Evolutionary conservation across 2,113 vertebrate genomes (phyloP).

Genomic region (Pipa parva): DNA sequence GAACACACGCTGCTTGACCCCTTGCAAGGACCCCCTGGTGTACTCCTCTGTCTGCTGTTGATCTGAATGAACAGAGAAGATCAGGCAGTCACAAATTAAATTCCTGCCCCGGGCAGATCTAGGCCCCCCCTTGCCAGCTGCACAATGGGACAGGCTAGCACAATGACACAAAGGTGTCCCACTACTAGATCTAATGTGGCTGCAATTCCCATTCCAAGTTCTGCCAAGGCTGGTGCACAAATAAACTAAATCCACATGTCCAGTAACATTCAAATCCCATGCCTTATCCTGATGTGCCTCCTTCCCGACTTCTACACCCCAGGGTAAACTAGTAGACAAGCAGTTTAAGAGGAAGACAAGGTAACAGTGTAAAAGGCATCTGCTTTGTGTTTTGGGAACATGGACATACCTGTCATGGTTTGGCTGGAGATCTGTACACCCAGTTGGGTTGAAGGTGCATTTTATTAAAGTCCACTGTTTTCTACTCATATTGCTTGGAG

Average conservation of each 20-base stretch:
- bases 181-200: neutral
- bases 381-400: constrained; percentile 7
- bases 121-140: neutral
- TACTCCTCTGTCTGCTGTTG: neutral
- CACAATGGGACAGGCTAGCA: neutral
- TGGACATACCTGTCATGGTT: constrained; percentile 9
- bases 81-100: constrained; percentile 1
- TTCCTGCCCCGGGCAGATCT: neutral
- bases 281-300: neutral
- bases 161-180: neutral
- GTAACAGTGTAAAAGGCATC: constrained; percentile 25
- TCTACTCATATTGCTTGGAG: constrained; percentile 19
- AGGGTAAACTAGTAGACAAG: constrained; percentile 11
- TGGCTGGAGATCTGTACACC: neutral
- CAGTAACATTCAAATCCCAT: neutral
- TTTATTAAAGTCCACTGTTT: neutral
- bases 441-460: neutral
- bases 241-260: neutral
- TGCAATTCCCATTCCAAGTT: neutral
- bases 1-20: neutral
- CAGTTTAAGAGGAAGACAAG: constrained; percentile 8
- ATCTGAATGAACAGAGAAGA: neutral
- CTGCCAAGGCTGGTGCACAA: neutral
- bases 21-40: neutral
- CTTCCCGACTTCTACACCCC: neutral